Evolutionary conservation across 1,140 invertebrate species (phyloP), one percentile per base, ranked within the genome.

Genomic region (Druon quercuslanigerum): DNA sequence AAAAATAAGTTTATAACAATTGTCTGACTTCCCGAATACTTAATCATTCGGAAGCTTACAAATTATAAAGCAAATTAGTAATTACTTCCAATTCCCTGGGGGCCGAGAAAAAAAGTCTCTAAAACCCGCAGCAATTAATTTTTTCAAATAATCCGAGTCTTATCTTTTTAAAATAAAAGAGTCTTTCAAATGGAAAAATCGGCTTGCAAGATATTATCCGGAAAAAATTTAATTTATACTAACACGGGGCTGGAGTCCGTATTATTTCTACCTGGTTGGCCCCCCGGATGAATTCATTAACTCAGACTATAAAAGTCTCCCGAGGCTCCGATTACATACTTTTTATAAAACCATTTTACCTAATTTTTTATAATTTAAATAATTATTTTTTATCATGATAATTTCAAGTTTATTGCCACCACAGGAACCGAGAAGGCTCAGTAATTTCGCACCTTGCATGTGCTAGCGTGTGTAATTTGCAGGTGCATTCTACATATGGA

Each of bases 361-460:
- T 46, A 46, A 46, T 9, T 46, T 46, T 46, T 1, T 11, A 46
- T 46, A 8, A 11, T 46, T 46, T 11, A 1, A 33, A 46, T 46
- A 46, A 46, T 46, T 46, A 46, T 46, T 46, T 54, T 2, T 54
- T 16, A 54, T 54, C n/a, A 8, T 19, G 52, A 54, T 17, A 54
- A 54, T 54, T 54, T n/a, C 16, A 4, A 54, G 52, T 54, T 54
- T 54, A 54, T 54, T 54, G 17, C 17, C 4, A 17, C 8, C n/a
- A 54, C 17, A 17, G 19, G 52, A n/a, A 54, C 0, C 57, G 25
- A 16, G 25, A 66, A 33, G 13, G 13, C 57, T 46, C n/a, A 16
- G 57, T 33, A 20, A 60, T 66, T n/a, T 66, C 20, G 60, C 60
- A 66, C 25, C 56, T 57, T 57, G 25, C 60, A 33, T 66, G 40